Percentiles rank a stretch among this genome's conserved stretches.
These are phyloP conservation scores for Sorex fumeus DNA, from an alignment of 2,113 vertebrate species.

Conservation along the genomic window DNA sequence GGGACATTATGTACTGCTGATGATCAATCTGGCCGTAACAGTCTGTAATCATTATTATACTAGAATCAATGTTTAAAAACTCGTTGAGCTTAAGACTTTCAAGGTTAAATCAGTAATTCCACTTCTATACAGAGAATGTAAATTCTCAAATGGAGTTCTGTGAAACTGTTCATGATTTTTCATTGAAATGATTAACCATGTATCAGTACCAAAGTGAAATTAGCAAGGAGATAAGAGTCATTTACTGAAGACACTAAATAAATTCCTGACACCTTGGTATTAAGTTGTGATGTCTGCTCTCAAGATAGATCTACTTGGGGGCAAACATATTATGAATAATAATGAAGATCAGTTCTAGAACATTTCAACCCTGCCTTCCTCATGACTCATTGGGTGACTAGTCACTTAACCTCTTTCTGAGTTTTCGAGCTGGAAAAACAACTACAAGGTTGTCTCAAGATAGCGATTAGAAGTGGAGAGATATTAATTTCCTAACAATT, in stretches of 20 bases:
- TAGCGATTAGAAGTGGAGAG: not conserved
- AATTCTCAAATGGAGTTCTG: constrained; percentile 17
- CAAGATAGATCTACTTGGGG: not conserved
- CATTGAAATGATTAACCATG: not conserved
- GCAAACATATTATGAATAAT: not conserved
- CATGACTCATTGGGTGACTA: not conserved
- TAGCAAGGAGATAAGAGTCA: not conserved
- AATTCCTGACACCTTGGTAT: not conserved
- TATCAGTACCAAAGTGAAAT: constrained; percentile 16
- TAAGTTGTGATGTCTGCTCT: not conserved
- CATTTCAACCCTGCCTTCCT: not conserved
- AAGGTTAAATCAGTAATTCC: constrained; percentile 27
- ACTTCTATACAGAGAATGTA: not conserved
- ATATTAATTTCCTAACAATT: not conserved
- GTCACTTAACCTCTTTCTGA: not conserved
- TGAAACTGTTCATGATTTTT: not conserved
- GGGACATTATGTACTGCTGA: constrained; percentile 1
- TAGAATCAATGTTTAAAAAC: not conserved
- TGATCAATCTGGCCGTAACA: not conserved
- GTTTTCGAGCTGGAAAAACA: constrained; percentile 27
- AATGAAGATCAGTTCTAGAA: not conserved
- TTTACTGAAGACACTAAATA: not conserved
- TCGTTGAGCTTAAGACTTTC: not conserved
- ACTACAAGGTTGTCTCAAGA: not conserved
- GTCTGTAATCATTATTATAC: not conserved